Conservation (phyloP, 2,888 invertebrate genomes). For the Drosophila borealis region DNA sequence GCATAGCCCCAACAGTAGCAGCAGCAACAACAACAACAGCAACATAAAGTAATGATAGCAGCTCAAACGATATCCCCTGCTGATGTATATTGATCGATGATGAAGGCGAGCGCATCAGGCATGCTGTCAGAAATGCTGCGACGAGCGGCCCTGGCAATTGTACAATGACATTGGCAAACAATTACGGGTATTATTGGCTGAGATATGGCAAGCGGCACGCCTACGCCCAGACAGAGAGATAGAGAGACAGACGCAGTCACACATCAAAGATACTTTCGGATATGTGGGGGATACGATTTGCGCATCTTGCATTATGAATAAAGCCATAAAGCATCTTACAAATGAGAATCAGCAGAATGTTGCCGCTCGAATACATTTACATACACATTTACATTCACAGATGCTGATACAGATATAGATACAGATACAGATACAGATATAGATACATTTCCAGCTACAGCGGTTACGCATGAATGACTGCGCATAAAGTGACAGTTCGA, state of each 20-base stretch:
- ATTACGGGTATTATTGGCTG: slow-evolving; percentile 39
- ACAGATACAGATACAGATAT: slow-evolving; percentile 3
- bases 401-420: neutral
- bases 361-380: neutral
- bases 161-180: slow-evolving; percentile 42
- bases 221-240: neutral
- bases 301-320: slow-evolving; percentile 57
- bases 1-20: slow-evolving; percentile 29
- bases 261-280: slow-evolving; percentile 19
- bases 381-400: slow-evolving; percentile 9
- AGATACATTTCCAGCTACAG: slow-evolving; percentile 8
- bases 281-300: slow-evolving; percentile 21
- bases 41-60: slow-evolving; percentile 24
- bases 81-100: slow-evolving; percentile 45
- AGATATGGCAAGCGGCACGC: slow-evolving; percentile 17
- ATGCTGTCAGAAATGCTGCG: slow-evolving; percentile 3
- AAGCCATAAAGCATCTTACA: slow-evolving; percentile 52
- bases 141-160: slow-evolving; percentile 17
- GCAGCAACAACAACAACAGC: slow-evolving; percentile 7
- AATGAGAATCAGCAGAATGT: slow-evolving; percentile 13
- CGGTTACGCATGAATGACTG: slow-evolving; percentile 43
- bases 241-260: neutral
- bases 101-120: slow-evolving; percentile 4
- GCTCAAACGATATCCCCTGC: slow-evolving; percentile 16
- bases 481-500: slow-evolving; percentile 58